A percentile compares a stretch with the other conserved stretches of the same genome.
phyloP scores from a whole-genome alignment of 2,797 vertebrate genomes.

The Prunella strophiata region DNA sequence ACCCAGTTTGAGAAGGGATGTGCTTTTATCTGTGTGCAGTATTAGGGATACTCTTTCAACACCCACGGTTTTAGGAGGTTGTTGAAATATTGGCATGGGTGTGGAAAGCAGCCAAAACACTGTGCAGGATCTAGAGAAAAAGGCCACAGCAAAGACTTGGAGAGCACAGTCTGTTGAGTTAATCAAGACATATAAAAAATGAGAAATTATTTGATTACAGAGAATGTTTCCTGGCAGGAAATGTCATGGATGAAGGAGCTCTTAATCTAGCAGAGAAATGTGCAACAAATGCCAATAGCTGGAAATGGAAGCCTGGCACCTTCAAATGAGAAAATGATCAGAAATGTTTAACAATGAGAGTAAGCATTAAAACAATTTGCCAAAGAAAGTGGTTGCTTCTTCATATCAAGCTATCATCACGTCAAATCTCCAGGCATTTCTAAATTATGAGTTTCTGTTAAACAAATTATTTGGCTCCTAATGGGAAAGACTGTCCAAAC shows the following conservation, averaged over 20 bases:
- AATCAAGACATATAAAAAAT: conserved; percentile 8
- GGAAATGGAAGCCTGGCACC: conserved; percentile 2
- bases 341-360: neutral
- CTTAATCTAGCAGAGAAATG: conserved; percentile 16
- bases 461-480: neutral
- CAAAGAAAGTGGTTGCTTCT: neutral
- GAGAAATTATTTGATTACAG: neutral
- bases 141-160: neutral
- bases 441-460: neutral
- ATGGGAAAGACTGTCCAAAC: neutral
- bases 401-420: neutral
- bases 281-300: neutral
- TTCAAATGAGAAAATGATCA: conserved; percentile 10
- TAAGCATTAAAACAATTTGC: neutral
- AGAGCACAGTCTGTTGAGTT: neutral
- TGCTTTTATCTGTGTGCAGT: neutral
- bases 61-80: neutral
- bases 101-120: neutral
- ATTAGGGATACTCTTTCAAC: neutral
- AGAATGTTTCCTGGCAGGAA: neutral
- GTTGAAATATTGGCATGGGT: neutral
- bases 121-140: neutral
- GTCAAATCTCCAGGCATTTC: neutral
- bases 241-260: neutral
- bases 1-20: neutral